These are phyloP conservation scores for Paragorgia papillata DNA, from an alignment of 92 coral and sea anemone genomes.

Conservation along the genomic window DNA sequence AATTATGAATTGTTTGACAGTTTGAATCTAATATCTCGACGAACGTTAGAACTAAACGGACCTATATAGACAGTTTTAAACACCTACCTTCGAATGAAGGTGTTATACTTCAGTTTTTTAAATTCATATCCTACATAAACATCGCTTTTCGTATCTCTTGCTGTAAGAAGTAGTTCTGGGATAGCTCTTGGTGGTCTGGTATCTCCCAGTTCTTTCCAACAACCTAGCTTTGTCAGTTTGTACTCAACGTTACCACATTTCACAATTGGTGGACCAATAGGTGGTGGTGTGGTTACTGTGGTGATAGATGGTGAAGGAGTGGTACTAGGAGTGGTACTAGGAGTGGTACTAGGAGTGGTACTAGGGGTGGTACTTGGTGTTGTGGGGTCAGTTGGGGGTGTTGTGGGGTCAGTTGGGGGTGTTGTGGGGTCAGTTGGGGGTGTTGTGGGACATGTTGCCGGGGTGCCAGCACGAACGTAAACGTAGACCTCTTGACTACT, in stretches of 20 bases:
- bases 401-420: too few species aligned
- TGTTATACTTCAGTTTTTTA: slow-evolving; percentile 5
- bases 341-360: too few species aligned
- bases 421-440: neutral
- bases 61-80: too few species aligned
- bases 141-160: neutral
- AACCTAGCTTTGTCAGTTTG: slow-evolving; percentile 28
- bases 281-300: slow-evolving; percentile 10
- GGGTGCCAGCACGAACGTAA: slow-evolving; percentile 29
- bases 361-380: too few species aligned
- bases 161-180: slow-evolving; percentile 27
- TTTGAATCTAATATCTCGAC: too few species aligned
- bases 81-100: slow-evolving; percentile 7
- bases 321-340: too few species aligned
- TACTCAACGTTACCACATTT: slow-evolving; percentile 22
- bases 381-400: too few species aligned
- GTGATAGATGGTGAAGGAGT: too few species aligned
- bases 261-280: slow-evolving; percentile 12
- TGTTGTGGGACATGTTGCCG: slow-evolving; percentile 1
- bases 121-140: slow-evolving; percentile 30
- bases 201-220: slow-evolving; percentile 25
- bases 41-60: too few species aligned
- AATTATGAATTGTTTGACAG: too few species aligned
- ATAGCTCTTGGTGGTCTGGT: neutral
- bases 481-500: slow-evolving; percentile 6